phyloP scores from a whole-genome alignment of 2,888 invertebrate genomes.

The Lumbricus terrestris region DNA sequence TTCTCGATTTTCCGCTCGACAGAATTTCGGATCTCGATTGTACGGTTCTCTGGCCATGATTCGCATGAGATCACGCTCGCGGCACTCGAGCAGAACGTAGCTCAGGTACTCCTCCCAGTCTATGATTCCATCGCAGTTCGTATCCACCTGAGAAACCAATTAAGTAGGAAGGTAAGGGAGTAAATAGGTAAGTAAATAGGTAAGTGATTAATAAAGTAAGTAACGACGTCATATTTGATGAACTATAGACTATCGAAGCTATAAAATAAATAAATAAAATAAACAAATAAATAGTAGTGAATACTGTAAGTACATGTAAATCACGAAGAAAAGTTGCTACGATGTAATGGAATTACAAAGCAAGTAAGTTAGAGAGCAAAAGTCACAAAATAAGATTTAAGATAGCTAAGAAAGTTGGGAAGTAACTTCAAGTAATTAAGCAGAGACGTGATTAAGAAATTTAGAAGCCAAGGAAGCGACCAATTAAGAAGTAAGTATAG shows the following conservation, averaged over 20 bases:
- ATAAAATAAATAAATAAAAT: too few relatives aligned
- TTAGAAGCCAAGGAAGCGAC: too few relatives aligned
- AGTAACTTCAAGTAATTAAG: too few relatives aligned
- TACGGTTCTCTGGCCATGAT: constrained; percentile 37
- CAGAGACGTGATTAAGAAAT: too few relatives aligned
- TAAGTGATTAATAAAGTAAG: neutral
- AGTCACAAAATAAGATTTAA: too few relatives aligned
- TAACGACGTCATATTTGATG: neutral
- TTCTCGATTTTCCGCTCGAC: neutral
- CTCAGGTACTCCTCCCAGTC: constrained; percentile 79
- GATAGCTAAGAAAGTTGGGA: too few relatives aligned
- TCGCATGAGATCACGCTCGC: constrained; percentile 49
- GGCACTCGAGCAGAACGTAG: constrained; percentile 72
- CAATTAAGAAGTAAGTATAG: too few relatives aligned
- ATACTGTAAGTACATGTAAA: too few relatives aligned
- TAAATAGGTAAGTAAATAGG: too few relatives aligned
- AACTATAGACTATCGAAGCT: too few relatives aligned
- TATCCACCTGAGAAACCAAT: constrained; percentile 52
- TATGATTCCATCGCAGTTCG: constrained; percentile 64
- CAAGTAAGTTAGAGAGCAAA: neutral
- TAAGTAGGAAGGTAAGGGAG: neutral
- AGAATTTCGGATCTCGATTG: neutral
- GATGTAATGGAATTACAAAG: neutral
- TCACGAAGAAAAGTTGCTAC: too few relatives aligned
- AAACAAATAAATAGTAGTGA: too few relatives aligned